Conservation (phyloP, 2,888 invertebrate genomes). For the Drosophila aldrichi region DNA sequence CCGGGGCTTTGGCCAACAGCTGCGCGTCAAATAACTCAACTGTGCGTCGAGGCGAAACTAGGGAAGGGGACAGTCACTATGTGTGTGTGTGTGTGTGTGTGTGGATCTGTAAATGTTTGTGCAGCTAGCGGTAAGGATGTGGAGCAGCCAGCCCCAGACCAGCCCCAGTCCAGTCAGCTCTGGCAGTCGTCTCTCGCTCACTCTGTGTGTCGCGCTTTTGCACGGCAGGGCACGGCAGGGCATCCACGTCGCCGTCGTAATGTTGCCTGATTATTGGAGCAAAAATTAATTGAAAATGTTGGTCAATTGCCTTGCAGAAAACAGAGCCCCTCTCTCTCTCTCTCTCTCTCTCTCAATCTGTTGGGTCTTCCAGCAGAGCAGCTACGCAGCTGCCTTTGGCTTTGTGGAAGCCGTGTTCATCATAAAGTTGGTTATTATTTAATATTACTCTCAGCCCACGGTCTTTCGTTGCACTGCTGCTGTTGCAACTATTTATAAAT, state of each 20-base stretch:
- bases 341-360: neutral
- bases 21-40: conserved; percentile 80
- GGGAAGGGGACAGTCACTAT: neutral
- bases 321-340: neutral
- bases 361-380: neutral
- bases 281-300: conserved; percentile 85
- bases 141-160: neutral
- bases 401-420: conserved; percentile 31
- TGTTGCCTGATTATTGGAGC: conserved; percentile 82
- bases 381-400: conserved; percentile 31
- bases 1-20: conserved; percentile 71
- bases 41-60: conserved; percentile 63
- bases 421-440: conserved; percentile 58
- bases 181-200: conserved; percentile 3
- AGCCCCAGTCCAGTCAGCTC: neutral
- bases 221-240: conserved; percentile 43
- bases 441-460: conserved; percentile 35
- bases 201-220: conserved; percentile 38
- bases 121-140: conserved; percentile 45
- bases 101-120: conserved; percentile 60
- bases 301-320: conserved; percentile 78
- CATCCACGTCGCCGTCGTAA: conserved; percentile 42
- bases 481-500: conserved; percentile 44
- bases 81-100: neutral
- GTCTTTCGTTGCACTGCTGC: conserved; percentile 30